phyloP scores from a whole-genome alignment of 2,797 vertebrate genomes.

The Pseudochirops cupreus region DNA sequence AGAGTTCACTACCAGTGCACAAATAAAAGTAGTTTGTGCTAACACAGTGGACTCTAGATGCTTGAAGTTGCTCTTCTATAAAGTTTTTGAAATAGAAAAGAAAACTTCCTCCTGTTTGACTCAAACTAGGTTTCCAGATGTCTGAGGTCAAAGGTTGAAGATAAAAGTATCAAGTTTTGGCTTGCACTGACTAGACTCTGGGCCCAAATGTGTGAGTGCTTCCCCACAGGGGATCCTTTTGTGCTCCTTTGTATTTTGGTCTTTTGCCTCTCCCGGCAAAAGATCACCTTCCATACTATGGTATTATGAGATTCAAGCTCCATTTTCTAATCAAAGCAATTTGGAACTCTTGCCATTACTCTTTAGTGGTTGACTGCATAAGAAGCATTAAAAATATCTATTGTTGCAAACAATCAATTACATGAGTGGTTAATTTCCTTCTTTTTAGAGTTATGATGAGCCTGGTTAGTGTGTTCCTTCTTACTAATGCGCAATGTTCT shows the following conservation, averaged over 20 bases:
- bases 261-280: slow-evolving; percentile 89
- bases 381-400: slow-evolving; percentile 86
- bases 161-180: slow-evolving; percentile 98
- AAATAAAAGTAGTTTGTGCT: slow-evolving; percentile 84
- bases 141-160: slow-evolving; percentile 93
- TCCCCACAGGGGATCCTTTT: slow-evolving; percentile 91
- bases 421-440: slow-evolving; percentile 78
- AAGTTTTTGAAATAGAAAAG: slow-evolving; percentile 90
- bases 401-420: slow-evolving; percentile 82
- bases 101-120: slow-evolving; percentile 93
- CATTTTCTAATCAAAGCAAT: slow-evolving; percentile 85
- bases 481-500: slow-evolving; percentile 78
- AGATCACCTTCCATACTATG: slow-evolving; percentile 89
- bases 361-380: slow-evolving; percentile 84
- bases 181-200: slow-evolving; percentile 87
- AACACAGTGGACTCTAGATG: slow-evolving; percentile 81
- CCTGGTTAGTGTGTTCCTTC: slow-evolving; percentile 54
- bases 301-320: slow-evolving; percentile 90
- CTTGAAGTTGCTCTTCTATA: slow-evolving; percentile 83
- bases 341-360: slow-evolving; percentile 86
- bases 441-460: slow-evolving; percentile 71
- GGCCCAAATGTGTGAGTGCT: slow-evolving; percentile 90
- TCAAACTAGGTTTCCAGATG: slow-evolving; percentile 98
- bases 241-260: slow-evolving; percentile 88
- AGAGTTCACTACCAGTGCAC: slow-evolving; percentile 88